Base-by-base conservation (phyloP, 2,888 invertebrate species). In the Dysmachus trigonus region DNA sequence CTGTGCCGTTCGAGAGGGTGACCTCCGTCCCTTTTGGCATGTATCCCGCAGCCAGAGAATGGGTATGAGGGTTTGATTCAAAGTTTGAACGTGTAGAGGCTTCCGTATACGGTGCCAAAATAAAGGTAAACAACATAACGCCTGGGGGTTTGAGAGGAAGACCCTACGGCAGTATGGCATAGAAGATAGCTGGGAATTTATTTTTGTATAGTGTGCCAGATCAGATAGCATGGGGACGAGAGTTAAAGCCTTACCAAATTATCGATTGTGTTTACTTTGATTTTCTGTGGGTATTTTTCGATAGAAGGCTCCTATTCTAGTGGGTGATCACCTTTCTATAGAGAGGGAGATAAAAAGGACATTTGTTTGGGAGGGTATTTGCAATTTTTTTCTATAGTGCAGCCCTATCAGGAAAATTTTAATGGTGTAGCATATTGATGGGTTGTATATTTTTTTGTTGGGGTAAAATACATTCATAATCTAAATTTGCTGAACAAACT, bases 51-150 rank as follows among this genome's bases (percentile, higher is more conserved):
- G n/a, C n/a, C n/a, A n/a, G n/a, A 41, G 33, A n/a, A 62, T 30
- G 18, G 81, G 33, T 22, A n/a, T n/a, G 10, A 18, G 38, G 18
- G 0, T 5, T 5, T 81, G 18, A 27, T 53, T 81, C 31, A 8
- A 53, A 30, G 18, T 38, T n/a, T 76, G 38, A 8, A 79, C 47
- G 31, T 81, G 81, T 51, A 53, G 18, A 18, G 62, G 33, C 30
- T 81, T 81, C 35, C 13, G 22, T 53, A 47, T 2, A 33, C 33
- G 62, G 53, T 81, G 35, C 81, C 62, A 81, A 81, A 81, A 81
- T 81, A 81, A 81, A 81, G 62, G 81, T 81, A 81, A 81, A 79
- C 79, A 81, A 77, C 77, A 51, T 51, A 77, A 10, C 77, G 47
- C 31, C 62, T n/a, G 18, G 13, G 22, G 33, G 33, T 18, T 27